phyloP scores from a whole-genome alignment of 2,888 invertebrate species.

The Mycalesis mineus region DNA sequence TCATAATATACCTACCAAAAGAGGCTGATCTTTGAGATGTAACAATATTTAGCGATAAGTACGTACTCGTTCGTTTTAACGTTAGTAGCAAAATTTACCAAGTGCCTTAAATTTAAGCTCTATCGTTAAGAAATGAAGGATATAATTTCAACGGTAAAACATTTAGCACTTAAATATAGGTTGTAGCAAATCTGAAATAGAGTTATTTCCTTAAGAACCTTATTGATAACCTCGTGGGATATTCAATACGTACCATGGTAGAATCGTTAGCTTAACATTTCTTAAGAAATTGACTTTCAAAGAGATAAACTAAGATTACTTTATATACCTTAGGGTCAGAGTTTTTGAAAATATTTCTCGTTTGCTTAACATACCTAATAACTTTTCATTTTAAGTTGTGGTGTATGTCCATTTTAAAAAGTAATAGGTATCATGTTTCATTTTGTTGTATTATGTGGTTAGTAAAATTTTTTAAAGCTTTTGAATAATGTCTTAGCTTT shows the following conservation, averaged over 20 bases:
- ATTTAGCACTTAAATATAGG: background rate
- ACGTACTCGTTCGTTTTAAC: background rate
- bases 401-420: too few species aligned
- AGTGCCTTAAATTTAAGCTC: background rate
- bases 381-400: too few species aligned
- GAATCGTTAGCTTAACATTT: conserved; percentile 1
- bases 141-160: background rate
- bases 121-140: background rate
- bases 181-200: background rate
- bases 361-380: background rate
- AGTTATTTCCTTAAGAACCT: background rate
- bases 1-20: too few species aligned
- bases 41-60: background rate
- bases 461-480: too few species aligned
- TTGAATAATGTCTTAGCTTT: too few species aligned
- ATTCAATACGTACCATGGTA: background rate
- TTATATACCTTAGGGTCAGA: background rate
- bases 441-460: too few species aligned
- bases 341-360: background rate
- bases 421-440: too few species aligned
- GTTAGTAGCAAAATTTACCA: background rate
- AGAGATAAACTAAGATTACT: background rate
- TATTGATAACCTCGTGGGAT: conserved; percentile 1
- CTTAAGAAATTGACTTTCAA: conserved; percentile 5
- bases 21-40: background rate